Conservation (phyloP, 2,113 vertebrate genomes). For the Tichodroma muraria region DNA sequence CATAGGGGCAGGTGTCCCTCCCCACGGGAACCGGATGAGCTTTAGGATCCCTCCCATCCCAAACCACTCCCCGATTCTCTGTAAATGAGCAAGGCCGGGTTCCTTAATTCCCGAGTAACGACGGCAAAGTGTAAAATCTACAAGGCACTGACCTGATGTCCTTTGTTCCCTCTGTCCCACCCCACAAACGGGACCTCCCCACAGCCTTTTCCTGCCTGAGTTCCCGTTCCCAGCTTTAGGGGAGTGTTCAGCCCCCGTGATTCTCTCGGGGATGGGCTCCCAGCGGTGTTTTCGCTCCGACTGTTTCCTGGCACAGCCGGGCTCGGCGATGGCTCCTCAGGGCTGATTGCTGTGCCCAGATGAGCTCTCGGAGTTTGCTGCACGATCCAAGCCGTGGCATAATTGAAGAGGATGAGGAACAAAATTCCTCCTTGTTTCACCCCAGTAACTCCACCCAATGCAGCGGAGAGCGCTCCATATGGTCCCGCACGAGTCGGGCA, state of each 20-base stretch:
- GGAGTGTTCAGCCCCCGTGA: neutral
- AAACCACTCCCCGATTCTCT: neutral
- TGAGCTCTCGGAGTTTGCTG: slow-evolving; percentile 61
- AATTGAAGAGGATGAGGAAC: slow-evolving; percentile 58
- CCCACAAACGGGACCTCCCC: too few relatives aligned
- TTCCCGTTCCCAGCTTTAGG: too few relatives aligned
- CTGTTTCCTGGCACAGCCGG: slow-evolving; percentile 20
- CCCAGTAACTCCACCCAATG: slow-evolving; percentile 56
- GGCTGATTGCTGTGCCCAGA: slow-evolving; percentile 52
- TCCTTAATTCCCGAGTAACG: fast-evolving
- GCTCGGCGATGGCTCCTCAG: slow-evolving; percentile 11
- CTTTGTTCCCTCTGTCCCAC: too few relatives aligned
- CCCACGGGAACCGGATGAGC: too few relatives aligned
- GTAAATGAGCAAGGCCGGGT: neutral
- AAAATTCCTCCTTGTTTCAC: slow-evolving; percentile 60
- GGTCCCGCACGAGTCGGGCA: slow-evolving; percentile 57
- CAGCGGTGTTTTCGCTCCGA: neutral
- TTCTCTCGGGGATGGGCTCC: neutral
- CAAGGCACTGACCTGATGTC: fast-evolving
- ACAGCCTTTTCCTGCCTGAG: too few relatives aligned
- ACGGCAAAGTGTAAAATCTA: too few relatives aligned
- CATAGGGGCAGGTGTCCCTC: neutral
- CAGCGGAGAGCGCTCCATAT: slow-evolving; percentile 70
- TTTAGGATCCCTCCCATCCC: neutral
- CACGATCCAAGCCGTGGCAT: slow-evolving; percentile 37